A percentile compares a stretch with the other conserved stretches of the same genome.
These are phyloP conservation scores for Drosophila littoralis DNA, from an alignment of 1,140 invertebrate species.

Conservation along the genomic window DNA sequence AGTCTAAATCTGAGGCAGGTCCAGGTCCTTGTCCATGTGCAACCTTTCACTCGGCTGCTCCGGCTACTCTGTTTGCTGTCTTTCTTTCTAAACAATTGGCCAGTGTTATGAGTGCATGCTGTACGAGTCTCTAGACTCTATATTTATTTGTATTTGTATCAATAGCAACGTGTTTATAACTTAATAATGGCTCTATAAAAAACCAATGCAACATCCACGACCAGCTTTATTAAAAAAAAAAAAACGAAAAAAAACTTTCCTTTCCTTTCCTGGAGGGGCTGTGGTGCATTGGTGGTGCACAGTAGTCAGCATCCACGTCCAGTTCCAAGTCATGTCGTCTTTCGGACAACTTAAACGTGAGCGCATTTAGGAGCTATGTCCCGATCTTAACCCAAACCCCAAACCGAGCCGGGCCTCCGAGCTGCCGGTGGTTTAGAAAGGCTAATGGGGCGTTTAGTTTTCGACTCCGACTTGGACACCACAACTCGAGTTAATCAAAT, in stretches of 20 bases:
- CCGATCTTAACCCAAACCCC: conserved; percentile 7
- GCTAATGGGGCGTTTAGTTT: conserved; percentile 80
- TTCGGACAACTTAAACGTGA: conserved; percentile 78
- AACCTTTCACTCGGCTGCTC: conserved; percentile 68
- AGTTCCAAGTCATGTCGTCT: conserved; percentile 47
- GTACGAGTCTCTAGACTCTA: conserved; percentile 7
- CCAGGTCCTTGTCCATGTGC: conserved; percentile 53
- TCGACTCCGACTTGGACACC: conserved; percentile 9
- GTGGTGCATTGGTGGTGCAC: conserved; percentile 40
- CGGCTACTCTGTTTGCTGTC: conserved; percentile 30
- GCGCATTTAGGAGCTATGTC: conserved; percentile 50
- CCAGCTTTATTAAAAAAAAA: conserved; percentile 14
- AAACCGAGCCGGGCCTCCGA: conserved; percentile 3
- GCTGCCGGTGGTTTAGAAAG: conserved; percentile 64
- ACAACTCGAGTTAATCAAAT: conserved; percentile 73
- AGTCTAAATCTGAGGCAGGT: conserved; percentile 21
- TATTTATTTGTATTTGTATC: conserved; percentile 81
- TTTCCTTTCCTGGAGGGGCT: conserved; percentile 62
- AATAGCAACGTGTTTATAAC: conserved; percentile 81
- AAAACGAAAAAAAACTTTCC: conserved; percentile 54
- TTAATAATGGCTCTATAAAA: conserved; percentile 82
- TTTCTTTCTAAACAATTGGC: conserved; percentile 50
- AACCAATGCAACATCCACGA: conserved; percentile 62
- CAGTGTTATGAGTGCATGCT: conserved; percentile 12
- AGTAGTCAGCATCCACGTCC: conserved; percentile 51